Percentiles rank a stretch among this genome's conserved stretches.
Evolutionary conservation across 2,113 vertebrate species (phyloP).

Genomic region (Pseudorasbora parva): DNA sequence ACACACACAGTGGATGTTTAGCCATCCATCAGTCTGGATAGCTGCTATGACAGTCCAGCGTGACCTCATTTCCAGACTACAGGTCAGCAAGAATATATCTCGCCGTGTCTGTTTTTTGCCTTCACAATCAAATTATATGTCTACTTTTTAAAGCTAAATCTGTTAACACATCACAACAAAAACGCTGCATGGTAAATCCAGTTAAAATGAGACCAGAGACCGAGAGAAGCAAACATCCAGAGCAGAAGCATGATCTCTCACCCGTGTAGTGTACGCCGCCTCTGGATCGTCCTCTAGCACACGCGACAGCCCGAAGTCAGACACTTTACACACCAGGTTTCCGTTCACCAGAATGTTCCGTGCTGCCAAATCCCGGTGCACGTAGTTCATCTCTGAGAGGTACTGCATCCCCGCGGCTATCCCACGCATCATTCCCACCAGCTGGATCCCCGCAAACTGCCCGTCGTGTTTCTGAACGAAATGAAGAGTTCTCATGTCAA

Average conservation of each 20-base stretch:
- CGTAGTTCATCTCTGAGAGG: slow-evolving; percentile 95
- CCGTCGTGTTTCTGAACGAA: slow-evolving; percentile 91
- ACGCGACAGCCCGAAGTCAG: slow-evolving; percentile 94
- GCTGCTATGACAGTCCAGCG: not conserved
- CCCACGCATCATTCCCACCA: slow-evolving; percentile 95
- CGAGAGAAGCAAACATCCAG: not conserved
- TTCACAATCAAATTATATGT: not conserved
- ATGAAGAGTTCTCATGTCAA: slow-evolving; percentile 33
- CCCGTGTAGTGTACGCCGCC: slow-evolving; percentile 91
- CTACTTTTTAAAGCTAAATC: not conserved
- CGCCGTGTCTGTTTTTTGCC: not conserved
- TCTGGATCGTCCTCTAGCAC: slow-evolving; percentile 96
- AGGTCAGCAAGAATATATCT: slow-evolving; percentile 9
- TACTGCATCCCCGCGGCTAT: slow-evolving; percentile 98
- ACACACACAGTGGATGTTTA: not conserved
- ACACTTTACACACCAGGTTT: slow-evolving; percentile 96
- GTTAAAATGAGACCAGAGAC: not conserved
- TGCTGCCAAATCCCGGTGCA: slow-evolving; percentile 94
- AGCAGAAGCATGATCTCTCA: slow-evolving; percentile 38
- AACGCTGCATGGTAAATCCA: not conserved
- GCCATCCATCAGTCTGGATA: slow-evolving; percentile 18
- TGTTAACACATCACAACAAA: not conserved
- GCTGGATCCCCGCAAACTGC: slow-evolving; percentile 96
- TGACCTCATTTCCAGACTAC: slow-evolving; percentile 17
- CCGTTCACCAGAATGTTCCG: slow-evolving; percentile 96